Conservation (phyloP, 2,888 invertebrate species). For the Ornithoptera alexandrae region DNA sequence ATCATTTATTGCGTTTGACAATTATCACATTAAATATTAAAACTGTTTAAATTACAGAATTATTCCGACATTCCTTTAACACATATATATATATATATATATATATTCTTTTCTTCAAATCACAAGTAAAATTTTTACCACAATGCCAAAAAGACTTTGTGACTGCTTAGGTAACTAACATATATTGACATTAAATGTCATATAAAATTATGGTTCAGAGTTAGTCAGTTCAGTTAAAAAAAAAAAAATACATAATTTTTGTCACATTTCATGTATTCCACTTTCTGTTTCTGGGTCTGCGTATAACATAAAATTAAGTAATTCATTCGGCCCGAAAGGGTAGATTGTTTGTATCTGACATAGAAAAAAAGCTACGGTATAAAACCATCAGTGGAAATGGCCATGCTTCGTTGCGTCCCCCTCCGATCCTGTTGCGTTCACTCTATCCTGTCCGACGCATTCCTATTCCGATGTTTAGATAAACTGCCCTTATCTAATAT, state of each 20-base stretch:
- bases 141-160: slow-evolving; percentile 18
- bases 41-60: not conserved
- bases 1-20: slow-evolving; percentile 4
- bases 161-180: too few species aligned
- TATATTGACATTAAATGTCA: too few species aligned
- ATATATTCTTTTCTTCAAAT: slow-evolving; percentile 5
- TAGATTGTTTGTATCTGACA: slow-evolving; percentile 71
- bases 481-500: slow-evolving; percentile 63
- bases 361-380: slow-evolving; percentile 64
- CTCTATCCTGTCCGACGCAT: slow-evolving; percentile 56
- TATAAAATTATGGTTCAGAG: too few species aligned
- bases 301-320: slow-evolving; percentile 72
- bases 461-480: slow-evolving; percentile 75
- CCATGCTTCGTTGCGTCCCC: slow-evolving; percentile 66
- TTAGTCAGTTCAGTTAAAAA: too few species aligned
- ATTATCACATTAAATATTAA: slow-evolving; percentile 11
- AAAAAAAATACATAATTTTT: too few species aligned
- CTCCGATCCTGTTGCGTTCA: slow-evolving; percentile 53
- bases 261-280: not conserved
- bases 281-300: slow-evolving; percentile 44
- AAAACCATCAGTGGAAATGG: slow-evolving; percentile 64
- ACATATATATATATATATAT: slow-evolving; percentile 23
- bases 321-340: slow-evolving; percentile 76
- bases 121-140: slow-evolving; percentile 19
- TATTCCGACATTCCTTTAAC: slow-evolving; percentile 20